Evolutionary conservation across 1,140 invertebrate genomes (phyloP), one percentile per base, ranked within the genome.

Genomic region (Phortica variegata): DNA sequence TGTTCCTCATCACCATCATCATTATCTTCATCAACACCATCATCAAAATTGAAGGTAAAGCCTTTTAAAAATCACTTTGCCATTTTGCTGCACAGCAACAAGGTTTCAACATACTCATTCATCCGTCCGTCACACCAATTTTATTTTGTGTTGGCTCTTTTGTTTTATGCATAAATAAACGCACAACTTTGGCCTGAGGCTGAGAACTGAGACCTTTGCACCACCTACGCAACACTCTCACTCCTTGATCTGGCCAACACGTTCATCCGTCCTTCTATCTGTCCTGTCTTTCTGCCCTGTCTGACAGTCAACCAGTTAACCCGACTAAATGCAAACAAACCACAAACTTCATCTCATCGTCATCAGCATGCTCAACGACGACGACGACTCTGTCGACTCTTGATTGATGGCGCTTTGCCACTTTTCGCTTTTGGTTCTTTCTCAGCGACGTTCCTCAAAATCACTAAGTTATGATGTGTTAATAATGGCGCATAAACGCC

Each of bases 401-500:
- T 29, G 6, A 6, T 49, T 52, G 40, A 47, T 17, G 40, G 34
- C 44, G 43, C 41, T 18, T 37, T 26, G 47, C 33, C 47, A 45
- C 55, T 58, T 53, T 58, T 58, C 50, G 43, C 32, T 34, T 19
- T 48, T 33, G 37, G n/a, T 40, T 34, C 5, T 15, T 34, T 15
- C 33, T 34, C 8, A 34, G 4, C 12, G 13, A 36, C 31, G 19
- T 13, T n/a, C 2, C 38, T 17, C 19, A 33, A 8, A 20, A 18
- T 12, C 43, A 38, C 36, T 44, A 56, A 61, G 54, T 61, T 61
- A 61, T 61, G 59, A 61, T 45, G 59, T 61, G 59, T 54, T 61
- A 61, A 61, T 61, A 61, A 61, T 60, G 59, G 47, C 54, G 58
- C 59, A 60, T 60, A 51, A 60, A 60, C 59, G 53, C 58, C 47